These are phyloP conservation scores for Solenopsis invicta DNA, from an alignment of 1,140 invertebrate species.

Conservation along the genomic window DNA sequence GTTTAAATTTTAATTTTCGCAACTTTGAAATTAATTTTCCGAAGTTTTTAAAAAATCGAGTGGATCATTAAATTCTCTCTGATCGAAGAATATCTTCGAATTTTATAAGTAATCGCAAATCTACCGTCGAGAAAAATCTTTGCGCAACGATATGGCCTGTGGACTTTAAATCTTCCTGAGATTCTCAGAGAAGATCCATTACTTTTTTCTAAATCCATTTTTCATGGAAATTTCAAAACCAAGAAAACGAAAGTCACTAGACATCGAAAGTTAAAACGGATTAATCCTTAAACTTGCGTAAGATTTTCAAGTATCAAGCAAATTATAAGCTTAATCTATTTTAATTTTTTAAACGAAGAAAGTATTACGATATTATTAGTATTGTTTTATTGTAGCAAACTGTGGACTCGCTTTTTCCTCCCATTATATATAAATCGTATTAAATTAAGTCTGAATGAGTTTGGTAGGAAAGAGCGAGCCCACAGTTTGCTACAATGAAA, in stretches of 20 bases:
- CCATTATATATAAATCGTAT: not conserved
- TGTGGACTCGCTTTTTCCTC: too few species aligned
- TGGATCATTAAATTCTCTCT: not conserved
- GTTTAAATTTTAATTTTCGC: conserved; percentile 7
- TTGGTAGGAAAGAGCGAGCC: conserved; percentile 20
- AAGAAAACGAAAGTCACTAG: conserved; percentile 17
- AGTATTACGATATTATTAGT: too few species aligned
- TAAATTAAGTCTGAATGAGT: conserved; percentile 8
- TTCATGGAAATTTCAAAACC: conserved; percentile 26
- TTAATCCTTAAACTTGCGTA: not conserved
- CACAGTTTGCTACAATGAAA: conserved; percentile 36
- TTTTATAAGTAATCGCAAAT: conserved; percentile 28
- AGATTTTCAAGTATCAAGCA: not conserved
- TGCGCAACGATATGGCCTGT: conserved; percentile 19
- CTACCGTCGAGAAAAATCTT: conserved; percentile 2
- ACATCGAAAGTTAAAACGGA: not conserved
- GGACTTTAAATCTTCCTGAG: conserved; percentile 13
- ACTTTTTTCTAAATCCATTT: conserved; percentile 1
- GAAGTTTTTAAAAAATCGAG: not conserved
- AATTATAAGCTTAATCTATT: conserved; percentile 24
- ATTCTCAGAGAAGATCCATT: conserved; percentile 13
- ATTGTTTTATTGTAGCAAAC: too few species aligned
- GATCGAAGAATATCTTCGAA: conserved; percentile 10
- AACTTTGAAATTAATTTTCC: conserved; percentile 36
- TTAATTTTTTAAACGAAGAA: not conserved